These are phyloP conservation scores for Procavia capensis DNA, from an alignment of 2,113 vertebrate genomes.

Conservation along the genomic window DNA sequence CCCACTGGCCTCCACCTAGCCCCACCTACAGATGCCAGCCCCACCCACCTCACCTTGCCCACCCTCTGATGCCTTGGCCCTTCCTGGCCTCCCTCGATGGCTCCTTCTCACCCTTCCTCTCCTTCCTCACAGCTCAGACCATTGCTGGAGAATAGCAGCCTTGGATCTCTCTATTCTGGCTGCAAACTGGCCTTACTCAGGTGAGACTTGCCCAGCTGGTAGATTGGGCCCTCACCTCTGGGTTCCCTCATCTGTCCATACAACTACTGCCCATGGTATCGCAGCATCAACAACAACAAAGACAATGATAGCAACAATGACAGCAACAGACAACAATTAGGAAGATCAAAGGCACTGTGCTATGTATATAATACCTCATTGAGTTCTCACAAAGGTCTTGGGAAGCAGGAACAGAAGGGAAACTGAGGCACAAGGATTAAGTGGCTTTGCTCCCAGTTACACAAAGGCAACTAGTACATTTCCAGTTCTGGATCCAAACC, in stretches of 20 bases:
- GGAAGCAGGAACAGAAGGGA: not conserved
- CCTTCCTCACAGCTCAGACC: conserved; percentile 63
- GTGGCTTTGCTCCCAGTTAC: not conserved
- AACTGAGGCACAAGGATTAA: not conserved
- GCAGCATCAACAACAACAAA: not conserved
- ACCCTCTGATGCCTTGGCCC: not conserved
- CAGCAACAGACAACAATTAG: not conserved
- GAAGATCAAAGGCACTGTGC: not conserved
- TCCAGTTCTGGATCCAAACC: not conserved
- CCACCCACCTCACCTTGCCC: not conserved
- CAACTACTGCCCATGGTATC: not conserved
- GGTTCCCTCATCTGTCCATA: not conserved
- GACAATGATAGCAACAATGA: not conserved
- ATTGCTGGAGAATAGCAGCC: conserved; percentile 73
- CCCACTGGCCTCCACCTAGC: not conserved
- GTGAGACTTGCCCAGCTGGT: conserved; percentile 42
- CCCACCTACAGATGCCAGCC: not conserved
- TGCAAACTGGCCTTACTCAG: conserved; percentile 70
- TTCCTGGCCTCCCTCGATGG: not conserved
- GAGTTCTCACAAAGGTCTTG: not conserved
- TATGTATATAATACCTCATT: not conserved
- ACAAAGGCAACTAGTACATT: not conserved
- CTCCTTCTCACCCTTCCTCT: not conserved
- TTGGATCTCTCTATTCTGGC: conserved; percentile 72
- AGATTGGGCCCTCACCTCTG: not conserved